Evolutionary conservation across 2,888 invertebrate species (phyloP), one percentile per base, ranked within the genome.

Genomic region (Encarsia formosa): DNA sequence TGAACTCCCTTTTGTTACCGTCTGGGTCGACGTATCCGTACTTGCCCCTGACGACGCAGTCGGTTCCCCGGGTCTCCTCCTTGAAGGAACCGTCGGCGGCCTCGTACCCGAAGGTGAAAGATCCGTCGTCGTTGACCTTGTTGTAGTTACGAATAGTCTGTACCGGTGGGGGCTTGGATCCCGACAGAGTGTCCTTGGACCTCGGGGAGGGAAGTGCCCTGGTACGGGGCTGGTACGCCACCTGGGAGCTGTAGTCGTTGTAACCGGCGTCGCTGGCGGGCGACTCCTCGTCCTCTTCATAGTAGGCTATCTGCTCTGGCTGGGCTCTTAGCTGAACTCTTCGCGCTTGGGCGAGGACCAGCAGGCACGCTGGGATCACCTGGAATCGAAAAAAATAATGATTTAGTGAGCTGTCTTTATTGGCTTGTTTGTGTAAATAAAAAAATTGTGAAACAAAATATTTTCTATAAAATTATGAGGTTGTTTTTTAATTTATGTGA

Each of bases 21-120:
- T 89, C 88, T 0, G 90, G 90, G 74, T 91, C 91, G 11, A 91
- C 78, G 76, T 91, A 91, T 19, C 91, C 91, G 73, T 91, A 91
- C 72, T 90, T 90, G 46, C 91, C 91, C 54, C 89, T 81, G 5
- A 90, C 90, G 0, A 91, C 88, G 71, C 90, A 91, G 75, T 91
- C 90, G 1, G 87, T 86, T 41, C 89, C 90, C 52, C 90, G 77
- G 3, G 89, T 90, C 72, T 91, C 90, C 67, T 91, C 90, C 67
- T 90, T 90, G 78, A 90, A 91, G 56, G 87, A 87, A 1, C 90
- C 90, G 65, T 90, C 90, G 11, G 88, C 89, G 1, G 88, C 86
- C 75, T 88, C 88, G 74, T 89, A 90, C 31, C 88, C 88, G 73
- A 88, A 89, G 8, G 88, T 88, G 75, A 88, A 90, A 51, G 87